A percentile compares a stretch with the other conserved stretches of the same genome.
Evolutionary conservation across 1,140 invertebrate genomes (phyloP).

Genomic region (Ericerus pela): DNA sequence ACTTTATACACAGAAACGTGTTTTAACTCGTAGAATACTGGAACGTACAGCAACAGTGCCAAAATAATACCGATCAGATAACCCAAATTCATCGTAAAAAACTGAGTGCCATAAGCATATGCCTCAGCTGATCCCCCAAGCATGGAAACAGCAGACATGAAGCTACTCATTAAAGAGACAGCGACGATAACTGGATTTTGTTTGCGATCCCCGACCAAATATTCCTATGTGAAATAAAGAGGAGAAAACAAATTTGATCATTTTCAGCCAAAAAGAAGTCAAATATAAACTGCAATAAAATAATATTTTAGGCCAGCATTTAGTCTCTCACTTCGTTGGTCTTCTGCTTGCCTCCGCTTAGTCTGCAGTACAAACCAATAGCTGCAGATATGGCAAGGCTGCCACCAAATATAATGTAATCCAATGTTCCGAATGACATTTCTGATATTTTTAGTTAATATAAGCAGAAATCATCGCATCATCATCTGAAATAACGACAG

Average conservation of each 20-base stretch:
- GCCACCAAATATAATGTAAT: constrained; percentile 47
- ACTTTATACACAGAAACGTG: constrained; percentile 68
- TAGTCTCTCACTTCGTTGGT: constrained; percentile 47
- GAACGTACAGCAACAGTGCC: constrained; percentile 63
- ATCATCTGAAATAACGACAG: no score
- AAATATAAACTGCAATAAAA: not conserved
- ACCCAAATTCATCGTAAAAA: constrained; percentile 64
- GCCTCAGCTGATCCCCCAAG: constrained; percentile 78
- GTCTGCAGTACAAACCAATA: constrained; percentile 68
- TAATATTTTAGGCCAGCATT: not conserved
- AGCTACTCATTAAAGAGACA: constrained; percentile 82
- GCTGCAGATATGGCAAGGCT: constrained; percentile 46
- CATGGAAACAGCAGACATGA: constrained; percentile 85
- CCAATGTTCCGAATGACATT: constrained; percentile 24
- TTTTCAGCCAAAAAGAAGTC: not conserved
- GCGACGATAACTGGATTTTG: constrained; percentile 64
- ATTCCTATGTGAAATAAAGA: constrained; percentile 44
- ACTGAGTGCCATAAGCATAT: constrained; percentile 68
- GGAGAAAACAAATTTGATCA: not conserved
- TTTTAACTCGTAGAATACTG: constrained; percentile 74
- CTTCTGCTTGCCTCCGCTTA: constrained; percentile 73
- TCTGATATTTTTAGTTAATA: no score
- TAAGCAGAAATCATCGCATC: no score
- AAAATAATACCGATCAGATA: constrained; percentile 69
- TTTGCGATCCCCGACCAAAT: constrained; percentile 59